Evolutionary conservation across 23 tunicate species (phyloP), one percentile per base, ranked within the genome.

Genomic region (Styela plicata): DNA sequence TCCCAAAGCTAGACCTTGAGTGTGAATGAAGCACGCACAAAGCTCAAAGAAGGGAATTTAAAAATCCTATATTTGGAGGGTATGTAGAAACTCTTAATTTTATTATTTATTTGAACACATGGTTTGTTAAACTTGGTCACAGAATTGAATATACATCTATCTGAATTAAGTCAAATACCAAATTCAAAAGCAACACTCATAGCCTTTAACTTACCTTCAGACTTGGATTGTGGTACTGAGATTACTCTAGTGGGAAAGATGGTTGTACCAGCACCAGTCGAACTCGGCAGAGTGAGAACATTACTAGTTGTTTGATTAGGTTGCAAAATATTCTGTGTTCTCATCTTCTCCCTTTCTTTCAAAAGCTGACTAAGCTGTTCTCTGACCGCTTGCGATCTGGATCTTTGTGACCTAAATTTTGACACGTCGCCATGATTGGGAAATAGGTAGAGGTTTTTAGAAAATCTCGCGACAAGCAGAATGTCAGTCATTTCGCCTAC

Each of bases 21-120:
- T 13, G 57, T 44, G 57, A 44, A 44, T 44, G 57, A 44, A 5
- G 57, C 57, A 44, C 57, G 57, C 13, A 44, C 70, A 66, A 27
- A 66, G 70, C 70, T 66, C 70, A 66, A 66, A 66, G 70, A 66
- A 66, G 70, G 70, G 70, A 66, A 66, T 3, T 24, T 57, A 57
- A 18, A 18, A 57, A 18, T 57, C 64, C 64, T n/a, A n/a, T n/a
- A n/a, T n/a, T n/a, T n/a, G n/a, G n/a, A n/a, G n/a, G n/a, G n/a
- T n/a, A n/a, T n/a, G n/a, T n/a, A n/a, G n/a, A n/a, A n/a, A n/a
- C n/a, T n/a, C n/a, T n/a, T n/a, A n/a, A n/a, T n/a, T n/a, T n/a
- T n/a, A n/a, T n/a, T n/a, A n/a, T n/a, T n/a, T n/a, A n/a, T n/a
- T n/a, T n/a, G n/a, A n/a, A n/a, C n/a, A n/a, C n/a, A n/a, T n/a